Evolutionary conservation across 1,140 invertebrate genomes (phyloP), one percentile per base, ranked within the genome.

Genomic region (Dreissena polymorpha): DNA sequence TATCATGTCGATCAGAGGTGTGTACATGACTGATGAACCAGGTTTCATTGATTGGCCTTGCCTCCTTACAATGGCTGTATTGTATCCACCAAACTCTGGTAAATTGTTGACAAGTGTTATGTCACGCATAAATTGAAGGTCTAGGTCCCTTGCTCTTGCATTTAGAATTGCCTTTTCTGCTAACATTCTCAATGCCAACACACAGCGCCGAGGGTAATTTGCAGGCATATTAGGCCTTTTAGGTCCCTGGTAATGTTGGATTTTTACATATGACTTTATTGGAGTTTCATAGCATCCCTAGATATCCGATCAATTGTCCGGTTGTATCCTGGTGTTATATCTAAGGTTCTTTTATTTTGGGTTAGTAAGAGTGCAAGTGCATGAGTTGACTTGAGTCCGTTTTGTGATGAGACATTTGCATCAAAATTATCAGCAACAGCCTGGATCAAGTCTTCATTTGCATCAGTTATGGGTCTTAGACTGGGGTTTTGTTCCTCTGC

Each of bases 361-460:
- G 77, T 84, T 2, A 86, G 18, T 10, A 85, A 71, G 16, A 85
- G 50, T 16, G 85, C 85, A 8, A 86, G 60, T 21, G 78, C 57
- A 70, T 85, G 79, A 65, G 86, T 86, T 12, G 83, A 83, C 25
- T 53, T 3, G 5, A 50, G 21, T 63, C 86, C 86, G 73, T 85
- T 86, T 65, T 72, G 83, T 0, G 77, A 86, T 39, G 83, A 85
- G 51, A 86, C 85, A 55, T 85, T 50, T 25, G 86, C 72, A 83
- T 86, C 86, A 76, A 87, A 87, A 57, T 87, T 87, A 57, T 87
- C 84, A 51, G 57, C 73, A 6, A 86, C 51, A 50, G 72, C 70
- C 60, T 86, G 79, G 10, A 85, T 64, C 10, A 86, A 69, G 50
- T 78, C 51, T 51, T 10, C 39, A 21, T 29, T 57, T 14, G 71